These are phyloP conservation scores for Gerosis bhagava DNA, from an alignment of 2,888 invertebrate genomes.

Conservation along the genomic window DNA sequence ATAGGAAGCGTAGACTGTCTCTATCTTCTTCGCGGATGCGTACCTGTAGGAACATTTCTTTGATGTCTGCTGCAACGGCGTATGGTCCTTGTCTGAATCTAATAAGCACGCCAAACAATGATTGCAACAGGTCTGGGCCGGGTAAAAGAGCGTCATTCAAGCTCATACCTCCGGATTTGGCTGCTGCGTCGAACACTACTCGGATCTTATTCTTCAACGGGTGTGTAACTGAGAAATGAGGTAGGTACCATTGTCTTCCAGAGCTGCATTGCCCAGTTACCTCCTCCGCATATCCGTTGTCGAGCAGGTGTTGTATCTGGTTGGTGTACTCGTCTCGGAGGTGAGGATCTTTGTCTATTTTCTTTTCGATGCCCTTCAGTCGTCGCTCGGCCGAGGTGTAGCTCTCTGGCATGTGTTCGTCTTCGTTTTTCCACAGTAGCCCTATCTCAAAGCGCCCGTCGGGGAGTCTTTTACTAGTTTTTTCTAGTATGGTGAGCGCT, in stretches of 20 bases:
- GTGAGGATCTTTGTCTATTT: neutral
- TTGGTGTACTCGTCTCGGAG: neutral
- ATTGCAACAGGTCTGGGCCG: constrained; percentile 25
- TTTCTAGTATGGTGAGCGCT: too few species aligned
- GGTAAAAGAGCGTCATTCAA: constrained; percentile 11
- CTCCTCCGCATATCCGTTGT: neutral
- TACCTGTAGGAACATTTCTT: constrained; percentile 31
- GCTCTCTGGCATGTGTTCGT: too few species aligned
- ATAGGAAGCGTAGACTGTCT: constrained; percentile 25
- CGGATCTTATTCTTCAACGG: neutral
- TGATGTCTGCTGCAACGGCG: constrained; percentile 26
- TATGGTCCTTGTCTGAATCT: constrained; percentile 17
- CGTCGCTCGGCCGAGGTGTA: too few species aligned
- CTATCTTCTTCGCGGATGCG: constrained; percentile 14
- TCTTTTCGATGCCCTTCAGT: neutral
- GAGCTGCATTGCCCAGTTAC: too few species aligned
- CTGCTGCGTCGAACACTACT: constrained; percentile 4
- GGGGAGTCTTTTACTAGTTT: too few species aligned
- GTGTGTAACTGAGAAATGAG: neutral
- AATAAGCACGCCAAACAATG: constrained; percentile 18
- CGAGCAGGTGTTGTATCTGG: neutral
- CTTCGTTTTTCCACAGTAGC: too few species aligned
- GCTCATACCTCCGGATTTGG: neutral
- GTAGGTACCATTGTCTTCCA: constrained; percentile 1
- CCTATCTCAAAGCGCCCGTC: too few species aligned